Evolutionary conservation across 2,888 invertebrate genomes (phyloP), one percentile per base, ranked within the genome.

Genomic region (Punctoribates punctum): DNA sequence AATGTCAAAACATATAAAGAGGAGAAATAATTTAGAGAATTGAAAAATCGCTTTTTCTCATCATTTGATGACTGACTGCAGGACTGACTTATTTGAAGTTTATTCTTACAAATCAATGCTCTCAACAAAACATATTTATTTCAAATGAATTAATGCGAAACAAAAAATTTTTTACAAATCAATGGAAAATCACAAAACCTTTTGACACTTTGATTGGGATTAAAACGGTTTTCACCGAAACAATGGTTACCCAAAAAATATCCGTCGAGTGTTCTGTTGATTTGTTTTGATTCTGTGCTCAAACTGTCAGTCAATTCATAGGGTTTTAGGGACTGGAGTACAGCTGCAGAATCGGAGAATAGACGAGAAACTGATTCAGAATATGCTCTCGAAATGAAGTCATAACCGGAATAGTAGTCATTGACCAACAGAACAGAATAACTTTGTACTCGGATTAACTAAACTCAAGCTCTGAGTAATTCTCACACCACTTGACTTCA

Each of bases 401-500:
- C 34, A 65, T 17, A 65, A 29, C 20, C 34, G 27, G 27, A 60
- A 65, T 65, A 65, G 38, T 29, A n/a, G 29, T 60, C 42, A 42
- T 42, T 42, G 34, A 17, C 65, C 38, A 65, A 27, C 20, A 51
- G n/a, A 20, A 20, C 8, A 25, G 57, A 57, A 57, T 57, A 25
- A 57, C 23, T 23, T 57, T 57, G 57, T 57, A 15, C 27, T 65
- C 38, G 65, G 65, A 65, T 65, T 65, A 65, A 65, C 65, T 65
- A 1, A 25, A 13, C 11, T 23, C 25, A 13, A 11, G 25, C 57
- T 57, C 57, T 57, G 13, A 51, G n/a, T 51, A 9, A 42, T 42
- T 23, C 54, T 60, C 60, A n/a, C 65, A 34, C 29, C 65, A 65
- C 65, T 65, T 65, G 65, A 65, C 65, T 65, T 65, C 65, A 65